These are phyloP conservation scores for Eubasilissa splendida DNA, from an alignment of 2,888 invertebrate genomes.

Conservation along the genomic window DNA sequence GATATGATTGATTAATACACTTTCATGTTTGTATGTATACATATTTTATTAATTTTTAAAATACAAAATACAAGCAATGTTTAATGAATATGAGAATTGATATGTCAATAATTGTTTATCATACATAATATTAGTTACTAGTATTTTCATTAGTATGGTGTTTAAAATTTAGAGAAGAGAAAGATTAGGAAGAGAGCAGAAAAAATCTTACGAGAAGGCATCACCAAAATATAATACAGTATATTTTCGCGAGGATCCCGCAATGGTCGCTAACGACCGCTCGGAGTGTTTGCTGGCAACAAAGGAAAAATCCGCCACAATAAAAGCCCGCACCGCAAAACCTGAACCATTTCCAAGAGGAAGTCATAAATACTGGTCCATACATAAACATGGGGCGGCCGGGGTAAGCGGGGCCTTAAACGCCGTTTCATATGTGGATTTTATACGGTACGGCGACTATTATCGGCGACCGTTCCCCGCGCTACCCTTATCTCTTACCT, in stretches of 20 bases:
- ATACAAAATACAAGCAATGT: too few relatives aligned
- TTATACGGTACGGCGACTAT: slow-evolving; percentile 58
- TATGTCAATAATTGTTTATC: too few relatives aligned
- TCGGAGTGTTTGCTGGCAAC: slow-evolving; percentile 43
- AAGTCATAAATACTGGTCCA: slow-evolving; percentile 58
- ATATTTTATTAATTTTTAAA: too few relatives aligned
- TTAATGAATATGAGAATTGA: too few relatives aligned
- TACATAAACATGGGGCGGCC: slow-evolving; percentile 57
- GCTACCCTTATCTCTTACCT: slow-evolving; percentile 53
- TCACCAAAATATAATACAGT: not conserved
- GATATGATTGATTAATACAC: too few relatives aligned
- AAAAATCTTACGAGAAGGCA: not conserved
- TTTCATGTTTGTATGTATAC: too few relatives aligned
- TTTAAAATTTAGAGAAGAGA: not conserved
- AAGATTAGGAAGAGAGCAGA: not conserved
- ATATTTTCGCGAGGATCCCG: slow-evolving; percentile 4
- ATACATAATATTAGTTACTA: too few relatives aligned
- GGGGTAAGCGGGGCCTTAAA: slow-evolving; percentile 54
- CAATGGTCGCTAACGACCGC: slow-evolving; percentile 52
- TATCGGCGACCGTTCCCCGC: slow-evolving; percentile 49
- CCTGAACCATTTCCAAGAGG: slow-evolving; percentile 53
- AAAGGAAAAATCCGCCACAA: slow-evolving; percentile 58
- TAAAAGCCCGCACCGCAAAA: slow-evolving; percentile 51
- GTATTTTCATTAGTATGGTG: too few relatives aligned
- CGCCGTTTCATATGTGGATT: slow-evolving; percentile 58